A percentile compares a stretch with the other conserved stretches of the same genome.
Evolutionary conservation across 2,888 invertebrate species (phyloP).

Genomic region (Yponomeuta plumbellus): DNA sequence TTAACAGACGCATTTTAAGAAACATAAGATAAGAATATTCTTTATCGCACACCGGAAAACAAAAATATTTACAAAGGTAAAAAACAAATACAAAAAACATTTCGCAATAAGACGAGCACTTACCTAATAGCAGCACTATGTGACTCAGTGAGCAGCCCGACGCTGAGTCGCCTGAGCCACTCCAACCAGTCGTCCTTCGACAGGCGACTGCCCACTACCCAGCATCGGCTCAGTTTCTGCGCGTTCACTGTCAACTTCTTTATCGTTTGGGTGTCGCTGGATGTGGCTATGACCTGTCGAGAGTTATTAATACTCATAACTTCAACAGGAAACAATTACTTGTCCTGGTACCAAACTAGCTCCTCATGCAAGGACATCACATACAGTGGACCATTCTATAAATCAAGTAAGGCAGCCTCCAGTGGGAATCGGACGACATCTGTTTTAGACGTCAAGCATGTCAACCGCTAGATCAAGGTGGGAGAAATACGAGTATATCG

Average conservation of each 20-base stretch:
- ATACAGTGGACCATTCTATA: not conserved
- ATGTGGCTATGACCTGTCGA: conserved; percentile 47
- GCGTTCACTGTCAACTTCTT: conserved; percentile 88
- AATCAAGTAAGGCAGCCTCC: too few relatives aligned
- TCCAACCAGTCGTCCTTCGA: conserved; percentile 99
- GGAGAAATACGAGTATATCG: too few relatives aligned
- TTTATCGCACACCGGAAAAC: too few relatives aligned
- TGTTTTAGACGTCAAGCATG: too few relatives aligned
- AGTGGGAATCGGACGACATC: too few relatives aligned
- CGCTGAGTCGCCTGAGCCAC: conserved; percentile 94
- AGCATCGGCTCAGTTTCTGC: conserved; percentile 88
- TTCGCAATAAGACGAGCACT: too few relatives aligned
- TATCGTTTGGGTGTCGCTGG: conserved; percentile 76
- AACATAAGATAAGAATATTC: too few relatives aligned
- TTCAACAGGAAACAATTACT: not conserved
- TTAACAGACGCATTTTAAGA: too few relatives aligned
- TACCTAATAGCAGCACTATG: conserved; percentile 93
- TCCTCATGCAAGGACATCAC: not conserved
- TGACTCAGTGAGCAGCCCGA: conserved; percentile 94
- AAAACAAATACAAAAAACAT: too few relatives aligned
- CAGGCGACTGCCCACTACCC: conserved; percentile 90
- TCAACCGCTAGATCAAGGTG: too few relatives aligned
- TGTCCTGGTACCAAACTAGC: too few relatives aligned
- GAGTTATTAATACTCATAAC: not conserved
- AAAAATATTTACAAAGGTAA: too few relatives aligned